phyloP scores from a whole-genome alignment of 2,113 vertebrate species.

The Lepus americanus region DNA sequence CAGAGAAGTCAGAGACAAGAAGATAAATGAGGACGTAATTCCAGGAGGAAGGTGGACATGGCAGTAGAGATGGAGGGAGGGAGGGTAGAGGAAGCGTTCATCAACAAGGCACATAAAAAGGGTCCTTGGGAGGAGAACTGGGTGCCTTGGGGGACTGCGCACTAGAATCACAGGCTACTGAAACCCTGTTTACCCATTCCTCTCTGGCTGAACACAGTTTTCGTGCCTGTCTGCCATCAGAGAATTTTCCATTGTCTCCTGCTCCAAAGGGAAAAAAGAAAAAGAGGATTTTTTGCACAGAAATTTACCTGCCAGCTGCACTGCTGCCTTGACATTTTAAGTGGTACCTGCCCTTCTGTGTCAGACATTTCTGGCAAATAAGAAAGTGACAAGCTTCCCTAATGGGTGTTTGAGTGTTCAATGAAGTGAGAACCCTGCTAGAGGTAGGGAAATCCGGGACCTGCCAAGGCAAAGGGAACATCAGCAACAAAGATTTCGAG shows the following conservation, averaged over 20 bases:
- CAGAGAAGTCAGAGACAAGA: conserved; percentile 27
- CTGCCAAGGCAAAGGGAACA: conserved; percentile 51
- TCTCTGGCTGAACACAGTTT: not conserved
- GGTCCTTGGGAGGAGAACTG: not conserved
- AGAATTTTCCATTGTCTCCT: conserved; percentile 31
- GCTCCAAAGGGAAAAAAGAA: not conserved
- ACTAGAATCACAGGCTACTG: not conserved
- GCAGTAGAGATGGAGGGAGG: not conserved
- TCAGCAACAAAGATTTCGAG: conserved; percentile 48
- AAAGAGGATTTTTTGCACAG: conserved; percentile 41
- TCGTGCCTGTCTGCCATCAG: not conserved
- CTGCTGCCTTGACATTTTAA: conserved; percentile 66
- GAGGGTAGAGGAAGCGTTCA: not conserved
- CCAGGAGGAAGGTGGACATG: not conserved
- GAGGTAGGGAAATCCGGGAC: not conserved
- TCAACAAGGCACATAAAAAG: not conserved
- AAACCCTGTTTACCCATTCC: not conserved
- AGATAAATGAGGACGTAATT: conserved; percentile 10
- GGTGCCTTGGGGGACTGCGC: not conserved
- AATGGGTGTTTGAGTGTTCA: conserved; percentile 8
- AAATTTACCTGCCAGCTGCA: conserved; percentile 31
- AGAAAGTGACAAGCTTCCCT: conserved; percentile 67
- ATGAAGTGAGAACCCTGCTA: conserved; percentile 25
- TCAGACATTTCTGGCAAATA: conserved; percentile 67
- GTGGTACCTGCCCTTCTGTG: conserved; percentile 62